Percentiles rank a stretch among this genome's conserved stretches.
Evolutionary conservation across 2,113 vertebrate genomes (phyloP).

Genomic region (Salminus brasiliensis): DNA sequence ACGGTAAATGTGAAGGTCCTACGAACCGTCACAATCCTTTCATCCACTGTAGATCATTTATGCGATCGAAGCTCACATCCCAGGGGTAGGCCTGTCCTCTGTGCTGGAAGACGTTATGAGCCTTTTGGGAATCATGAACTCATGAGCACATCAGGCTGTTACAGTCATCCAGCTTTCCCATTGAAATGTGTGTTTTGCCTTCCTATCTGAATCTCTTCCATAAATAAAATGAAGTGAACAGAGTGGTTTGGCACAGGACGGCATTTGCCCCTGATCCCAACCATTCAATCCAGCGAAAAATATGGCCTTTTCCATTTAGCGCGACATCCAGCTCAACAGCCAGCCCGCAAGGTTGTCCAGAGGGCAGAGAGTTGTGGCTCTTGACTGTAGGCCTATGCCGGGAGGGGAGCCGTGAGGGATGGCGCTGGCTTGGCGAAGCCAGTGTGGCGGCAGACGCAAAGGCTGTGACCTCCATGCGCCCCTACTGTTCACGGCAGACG

Average conservation of each 20-base stretch:
- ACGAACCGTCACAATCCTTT: not conserved
- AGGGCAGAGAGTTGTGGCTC: constrained; percentile 21
- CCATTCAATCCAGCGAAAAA: constrained; percentile 23
- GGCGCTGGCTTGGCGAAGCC: constrained; percentile 14
- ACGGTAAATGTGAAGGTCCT: not conserved
- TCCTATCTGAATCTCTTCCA: not conserved
- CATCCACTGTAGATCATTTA: not conserved
- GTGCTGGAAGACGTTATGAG: not conserved
- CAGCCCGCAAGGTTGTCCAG: constrained; percentile 41
- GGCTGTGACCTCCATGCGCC: constrained; percentile 21
- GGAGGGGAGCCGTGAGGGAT: constrained; percentile 35
- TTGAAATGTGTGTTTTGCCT: not conserved
- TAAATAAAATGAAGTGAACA: not conserved
- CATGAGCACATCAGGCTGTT: too few species aligned
- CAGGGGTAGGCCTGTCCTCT: not conserved
- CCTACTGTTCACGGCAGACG: constrained; percentile 9
- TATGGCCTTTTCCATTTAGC: constrained; percentile 21
- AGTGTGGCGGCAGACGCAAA: constrained; percentile 23
- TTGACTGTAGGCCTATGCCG: not conserved
- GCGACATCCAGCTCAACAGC: constrained; percentile 40
- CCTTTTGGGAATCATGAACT: constrained; percentile 4
- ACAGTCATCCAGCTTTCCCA: not conserved
- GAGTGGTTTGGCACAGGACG: not conserved
- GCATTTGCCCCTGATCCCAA: not conserved
- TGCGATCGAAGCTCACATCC: not conserved